Evolutionary conservation across 1,140 invertebrate genomes (phyloP).

Genomic region (Onthophagus taurus): DNA sequence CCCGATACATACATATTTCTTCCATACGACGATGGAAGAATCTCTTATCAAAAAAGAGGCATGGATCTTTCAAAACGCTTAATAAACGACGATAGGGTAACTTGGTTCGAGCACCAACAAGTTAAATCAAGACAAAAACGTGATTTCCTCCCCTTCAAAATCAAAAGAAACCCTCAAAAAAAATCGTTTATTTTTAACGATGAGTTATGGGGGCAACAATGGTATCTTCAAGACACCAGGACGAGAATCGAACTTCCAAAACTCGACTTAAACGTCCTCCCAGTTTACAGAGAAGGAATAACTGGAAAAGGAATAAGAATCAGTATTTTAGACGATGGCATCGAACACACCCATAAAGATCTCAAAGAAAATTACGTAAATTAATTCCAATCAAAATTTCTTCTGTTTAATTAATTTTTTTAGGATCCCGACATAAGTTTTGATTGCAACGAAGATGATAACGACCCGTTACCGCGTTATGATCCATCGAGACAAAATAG

Average conservation of each 20-base stretch:
- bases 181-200: constrained; percentile 81
- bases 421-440: constrained; percentile 77
- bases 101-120: constrained; percentile 61
- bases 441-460: constrained; percentile 69
- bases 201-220: constrained; percentile 76
- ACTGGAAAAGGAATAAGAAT: constrained; percentile 74
- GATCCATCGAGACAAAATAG: constrained; percentile 52
- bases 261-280: constrained; percentile 65
- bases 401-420: constrained; percentile 1
- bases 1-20: constrained; percentile 44
- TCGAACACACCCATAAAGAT: constrained; percentile 75
- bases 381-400: constrained; percentile 19
- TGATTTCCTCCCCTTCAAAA: constrained; percentile 37
- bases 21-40: constrained; percentile 40
- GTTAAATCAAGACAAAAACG: constrained; percentile 53
- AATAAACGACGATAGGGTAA: constrained; percentile 38
- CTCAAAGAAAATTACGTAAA: constrained; percentile 71
- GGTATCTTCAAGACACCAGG: constrained; percentile 76
- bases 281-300: constrained; percentile 68
- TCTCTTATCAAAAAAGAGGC: constrained; percentile 34
- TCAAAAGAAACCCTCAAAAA: constrained; percentile 17
- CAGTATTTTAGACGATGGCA: constrained; percentile 78
- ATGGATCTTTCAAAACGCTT: constrained; percentile 27
- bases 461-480: constrained; percentile 66
- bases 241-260: constrained; percentile 48